Base-by-base conservation (phyloP, 2,888 invertebrate genomes). In the Drosophila antonietae region DNA sequence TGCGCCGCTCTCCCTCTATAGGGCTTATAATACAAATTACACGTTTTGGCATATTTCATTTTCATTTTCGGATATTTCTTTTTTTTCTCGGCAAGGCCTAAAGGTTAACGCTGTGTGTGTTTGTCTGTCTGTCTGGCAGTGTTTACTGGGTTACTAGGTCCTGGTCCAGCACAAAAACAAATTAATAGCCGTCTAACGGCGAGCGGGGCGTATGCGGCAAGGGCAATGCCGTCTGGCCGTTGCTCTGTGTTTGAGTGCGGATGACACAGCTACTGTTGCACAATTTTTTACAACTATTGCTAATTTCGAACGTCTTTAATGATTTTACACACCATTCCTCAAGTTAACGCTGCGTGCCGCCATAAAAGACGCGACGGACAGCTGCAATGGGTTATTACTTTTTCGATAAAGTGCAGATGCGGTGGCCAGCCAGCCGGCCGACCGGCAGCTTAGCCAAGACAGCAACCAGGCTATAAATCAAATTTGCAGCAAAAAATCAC, bases 281-380 rank as follows among this genome's bases (percentile, higher is more conserved):
- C 35, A 35, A 35, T n/a, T 70, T 70, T 83, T 86, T 78, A 85
- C 78, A 76, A 77, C 80, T 76, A 76, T 82, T 75, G 84, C 75
- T 79, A 80, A 80, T 78, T 81, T 89, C 73, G 8, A 82, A 80
- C 72, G 89, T 73, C 73, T 83, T 81, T 87, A 83, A 87, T 89
- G 90, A 78, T 81, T 82, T 89, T 88, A 81, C 89, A 90, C 89
- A 73, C 81, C 86, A 79, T 89, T 88, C 78, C 77, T 89, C 90
- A 90, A 88, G 78, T 90, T 82, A 86, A 82, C 89, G 80, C 82
- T 68, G 75, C 90, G 73, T 81, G 74, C 64, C 77, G 73, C 71
- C 79, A 75, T 78, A 86, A 88, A 86, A 37, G n/a, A 33, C 35
- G 23, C 46, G 10, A 2, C 56, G 33, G 55, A 43, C 62, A 58